These are phyloP conservation scores for Amaurobius ferox DNA, from an alignment of 2,888 invertebrate species.

Conservation along the genomic window DNA sequence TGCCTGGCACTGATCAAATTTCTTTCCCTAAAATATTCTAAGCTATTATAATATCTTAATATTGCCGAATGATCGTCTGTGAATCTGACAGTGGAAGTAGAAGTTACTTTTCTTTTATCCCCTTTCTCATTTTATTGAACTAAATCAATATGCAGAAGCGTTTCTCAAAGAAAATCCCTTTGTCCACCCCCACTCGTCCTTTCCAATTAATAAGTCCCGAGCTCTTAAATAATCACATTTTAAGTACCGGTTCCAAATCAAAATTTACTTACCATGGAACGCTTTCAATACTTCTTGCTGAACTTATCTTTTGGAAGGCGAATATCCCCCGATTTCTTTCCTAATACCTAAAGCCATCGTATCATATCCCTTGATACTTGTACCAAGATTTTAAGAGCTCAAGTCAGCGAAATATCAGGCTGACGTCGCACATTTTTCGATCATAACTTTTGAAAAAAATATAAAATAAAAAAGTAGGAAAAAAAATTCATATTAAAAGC, in stretches of 20 bases:
- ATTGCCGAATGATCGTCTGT: too few relatives aligned
- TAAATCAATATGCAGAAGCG: background rate
- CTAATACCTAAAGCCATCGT: slow-evolving; percentile 56
- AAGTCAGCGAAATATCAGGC: slow-evolving; percentile 46
- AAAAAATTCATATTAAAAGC: slow-evolving; percentile 56
- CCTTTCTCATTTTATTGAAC: background rate
- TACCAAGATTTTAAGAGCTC: slow-evolving; percentile 51
- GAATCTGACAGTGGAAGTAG: too few relatives aligned
- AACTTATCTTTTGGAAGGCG: background rate
- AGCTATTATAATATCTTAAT: too few relatives aligned
- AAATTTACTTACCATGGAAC: slow-evolving; percentile 30
- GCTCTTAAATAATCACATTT: background rate
- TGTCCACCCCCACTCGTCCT: background rate
- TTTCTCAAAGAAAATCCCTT: background rate
- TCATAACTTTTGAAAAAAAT: slow-evolving; percentile 47
- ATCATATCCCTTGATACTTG: slow-evolving; percentile 56
- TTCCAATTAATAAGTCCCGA: background rate
- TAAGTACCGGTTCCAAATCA: slow-evolving; percentile 20
- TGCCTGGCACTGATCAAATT: too few relatives aligned
- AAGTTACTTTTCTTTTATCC: background rate
- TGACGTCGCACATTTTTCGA: slow-evolving; percentile 59
- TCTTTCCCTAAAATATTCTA: too few relatives aligned
- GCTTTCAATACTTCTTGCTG: slow-evolving; percentile 22
- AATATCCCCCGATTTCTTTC: slow-evolving; percentile 1
- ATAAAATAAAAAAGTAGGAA: slow-evolving; percentile 17